Evolutionary conservation across 23 tunicate species (phyloP).

Genomic region (Corella eumyota): DNA sequence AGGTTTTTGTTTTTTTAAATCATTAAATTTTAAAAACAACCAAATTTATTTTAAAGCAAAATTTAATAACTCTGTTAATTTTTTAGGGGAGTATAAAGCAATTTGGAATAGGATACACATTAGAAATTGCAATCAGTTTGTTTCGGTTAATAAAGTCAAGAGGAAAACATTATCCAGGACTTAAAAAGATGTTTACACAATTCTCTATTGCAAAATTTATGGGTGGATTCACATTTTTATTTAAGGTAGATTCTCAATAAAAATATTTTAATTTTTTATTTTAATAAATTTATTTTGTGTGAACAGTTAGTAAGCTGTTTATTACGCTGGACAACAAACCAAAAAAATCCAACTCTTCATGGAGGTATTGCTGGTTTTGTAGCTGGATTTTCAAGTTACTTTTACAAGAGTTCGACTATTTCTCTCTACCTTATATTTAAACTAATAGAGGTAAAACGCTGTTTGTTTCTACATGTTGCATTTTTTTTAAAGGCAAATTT

Average conservation of each 20-base stretch:
- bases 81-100: constrained; percentile 8
- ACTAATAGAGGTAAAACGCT: constrained; percentile 28
- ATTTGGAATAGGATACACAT: constrained; percentile 22
- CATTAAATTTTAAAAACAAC: too few relatives aligned
- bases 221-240: constrained; percentile 2
- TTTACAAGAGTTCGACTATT: constrained; percentile 56
- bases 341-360: constrained; percentile 39
- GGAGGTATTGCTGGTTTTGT: constrained; percentile 44
- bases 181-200: background rate
- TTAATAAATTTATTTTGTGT: too few relatives aligned
- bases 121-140: constrained; percentile 4
- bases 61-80: too few relatives aligned
- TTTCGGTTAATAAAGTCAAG: constrained; percentile 3
- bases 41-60: too few relatives aligned
- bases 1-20: too few relatives aligned
- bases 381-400: constrained; percentile 45
- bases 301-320: constrained; percentile 28
- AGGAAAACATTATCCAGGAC: background rate
- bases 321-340: constrained; percentile 30
- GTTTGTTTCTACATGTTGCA: too few relatives aligned
- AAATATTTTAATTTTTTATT: background rate
- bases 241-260: background rate
- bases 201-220: constrained; percentile 16
- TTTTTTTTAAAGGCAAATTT: background rate
- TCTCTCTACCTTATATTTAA: constrained; percentile 42